These are phyloP conservation scores for Drosophila cracens DNA, from an alignment of 2,888 invertebrate genomes.

Conservation along the genomic window DNA sequence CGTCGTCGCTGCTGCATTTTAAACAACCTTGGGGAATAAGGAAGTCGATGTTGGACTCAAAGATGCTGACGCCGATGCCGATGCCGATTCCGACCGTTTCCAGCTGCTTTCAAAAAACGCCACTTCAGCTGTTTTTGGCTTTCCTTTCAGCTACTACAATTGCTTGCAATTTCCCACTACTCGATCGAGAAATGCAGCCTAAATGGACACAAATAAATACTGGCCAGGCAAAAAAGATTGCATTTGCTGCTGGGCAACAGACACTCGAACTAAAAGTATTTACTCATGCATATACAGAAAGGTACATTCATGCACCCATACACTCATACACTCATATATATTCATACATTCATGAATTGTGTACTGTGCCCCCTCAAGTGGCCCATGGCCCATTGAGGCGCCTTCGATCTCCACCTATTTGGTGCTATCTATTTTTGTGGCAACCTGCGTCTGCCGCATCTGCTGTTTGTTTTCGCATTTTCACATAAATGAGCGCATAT, in stretches of 20 bases:
- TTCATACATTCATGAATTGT: conserved; percentile 15
- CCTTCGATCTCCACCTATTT: conserved; percentile 32
- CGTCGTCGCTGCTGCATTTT: conserved; percentile 44
- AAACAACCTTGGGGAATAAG: conserved; percentile 77
- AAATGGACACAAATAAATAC: conserved; percentile 62
- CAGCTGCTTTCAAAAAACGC: conserved; percentile 62
- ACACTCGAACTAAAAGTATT: conserved; percentile 23
- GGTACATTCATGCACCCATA: neutral
- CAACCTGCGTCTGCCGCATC: conserved; percentile 26
- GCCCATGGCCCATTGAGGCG: conserved; percentile 56
- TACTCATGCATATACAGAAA: conserved; percentile 6
- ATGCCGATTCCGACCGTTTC: conserved; percentile 27
- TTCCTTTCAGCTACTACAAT: conserved; percentile 33
- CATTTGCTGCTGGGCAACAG: conserved; percentile 33
- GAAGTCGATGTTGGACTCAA: conserved; percentile 54
- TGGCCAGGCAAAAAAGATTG: conserved; percentile 50
- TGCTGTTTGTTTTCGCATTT: conserved; percentile 45
- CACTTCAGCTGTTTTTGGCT: conserved; percentile 58
- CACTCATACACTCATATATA: neutral
- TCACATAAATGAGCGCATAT: conserved; percentile 33
- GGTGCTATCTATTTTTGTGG: conserved; percentile 34
- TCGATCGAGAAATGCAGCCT: conserved; percentile 46
- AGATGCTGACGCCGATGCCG: conserved; percentile 29
- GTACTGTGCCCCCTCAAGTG: conserved; percentile 56
- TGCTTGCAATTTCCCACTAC: conserved; percentile 33